Evolutionary conservation across 1,140 invertebrate species (phyloP).

Genomic region (Drosophila ficusphila): DNA sequence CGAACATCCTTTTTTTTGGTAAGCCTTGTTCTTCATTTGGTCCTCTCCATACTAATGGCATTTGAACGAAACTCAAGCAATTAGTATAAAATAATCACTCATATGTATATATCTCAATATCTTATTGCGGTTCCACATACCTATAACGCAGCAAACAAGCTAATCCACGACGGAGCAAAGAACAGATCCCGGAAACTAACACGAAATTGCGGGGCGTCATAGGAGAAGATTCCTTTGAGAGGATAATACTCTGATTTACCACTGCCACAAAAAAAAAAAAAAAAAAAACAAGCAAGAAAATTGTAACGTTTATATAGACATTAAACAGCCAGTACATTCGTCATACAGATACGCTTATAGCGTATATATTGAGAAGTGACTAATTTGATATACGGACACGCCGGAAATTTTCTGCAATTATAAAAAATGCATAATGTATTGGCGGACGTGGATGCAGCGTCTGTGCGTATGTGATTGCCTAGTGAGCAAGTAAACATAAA

Average conservation of each 20-base stretch:
- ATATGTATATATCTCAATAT: constrained; percentile 43
- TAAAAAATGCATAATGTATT: constrained; percentile 43
- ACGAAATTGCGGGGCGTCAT: constrained; percentile 12
- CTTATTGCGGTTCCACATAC: constrained; percentile 27
- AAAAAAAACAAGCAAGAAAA: constrained; percentile 55
- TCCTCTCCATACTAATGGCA: constrained; percentile 27
- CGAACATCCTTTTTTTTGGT: constrained; percentile 23
- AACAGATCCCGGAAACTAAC: constrained; percentile 30
- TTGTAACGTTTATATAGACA: constrained; percentile 63
- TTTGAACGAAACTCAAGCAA: constrained; percentile 16
- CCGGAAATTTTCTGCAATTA: constrained; percentile 34
- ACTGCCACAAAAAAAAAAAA: constrained; percentile 74
- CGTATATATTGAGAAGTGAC: constrained; percentile 23
- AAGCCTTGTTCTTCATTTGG: constrained; percentile 9
- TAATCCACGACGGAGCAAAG: constrained; percentile 2
- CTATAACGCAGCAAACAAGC: constrained; percentile 9
- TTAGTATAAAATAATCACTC: constrained; percentile 10
- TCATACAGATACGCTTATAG: constrained; percentile 41
- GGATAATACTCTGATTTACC: constrained; percentile 82
- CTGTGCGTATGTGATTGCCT: constrained; percentile 33
- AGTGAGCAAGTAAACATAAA: constrained; percentile 69
- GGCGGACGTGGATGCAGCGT: constrained; percentile 17
- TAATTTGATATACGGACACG: constrained; percentile 11
- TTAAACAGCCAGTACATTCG: constrained; percentile 37
- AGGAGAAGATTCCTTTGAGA: constrained; percentile 39